Percentiles rank a stretch among this genome's conserved stretches.
Evolutionary conservation across 2,797 vertebrate species (phyloP).

Genomic region (Thalassophryne amazonica): DNA sequence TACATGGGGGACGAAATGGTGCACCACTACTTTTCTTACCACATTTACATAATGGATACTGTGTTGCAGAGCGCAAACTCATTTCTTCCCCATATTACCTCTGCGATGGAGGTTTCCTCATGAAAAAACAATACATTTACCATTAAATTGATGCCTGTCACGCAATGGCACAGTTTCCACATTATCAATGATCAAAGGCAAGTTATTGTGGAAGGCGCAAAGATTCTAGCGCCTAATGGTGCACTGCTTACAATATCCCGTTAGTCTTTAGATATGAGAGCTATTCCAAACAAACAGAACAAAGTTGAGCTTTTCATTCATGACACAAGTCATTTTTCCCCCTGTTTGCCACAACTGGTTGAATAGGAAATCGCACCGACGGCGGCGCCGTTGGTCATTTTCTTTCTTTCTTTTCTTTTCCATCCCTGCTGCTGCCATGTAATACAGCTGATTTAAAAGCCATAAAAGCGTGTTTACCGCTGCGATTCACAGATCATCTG

Average conservation of each 20-base stretch:
- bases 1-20: conserved; percentile 5
- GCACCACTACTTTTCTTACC: conserved; percentile 20
- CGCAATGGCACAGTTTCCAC: conserved; percentile 32
- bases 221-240: conserved; percentile 43
- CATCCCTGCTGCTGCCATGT: conserved; percentile 30
- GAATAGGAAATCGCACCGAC: conserved; percentile 39
- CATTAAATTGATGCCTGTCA: conserved; percentile 57
- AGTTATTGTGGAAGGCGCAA: conserved; percentile 35
- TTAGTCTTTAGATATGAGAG: conserved; percentile 39
- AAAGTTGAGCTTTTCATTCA: conserved; percentile 46
- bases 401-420: no score
- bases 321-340: conserved; percentile 18
- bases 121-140: conserved; percentile 64
- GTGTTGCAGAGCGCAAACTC: conserved; percentile 30
- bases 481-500: conserved; percentile 74
- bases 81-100: conserved; percentile 54
- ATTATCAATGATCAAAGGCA: conserved; percentile 54
- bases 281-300: conserved; percentile 33
- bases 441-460: conserved; percentile 62
- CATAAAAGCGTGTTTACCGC: conserved; percentile 70
- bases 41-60: conserved; percentile 47
- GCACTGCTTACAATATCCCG: conserved; percentile 32
- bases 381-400: conserved; percentile 38
- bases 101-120: conserved; percentile 29
- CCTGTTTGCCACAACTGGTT: conserved; percentile 18